Base-by-base conservation (phyloP, 2,888 invertebrate genomes). In the Drosophila barbarae region DNA sequence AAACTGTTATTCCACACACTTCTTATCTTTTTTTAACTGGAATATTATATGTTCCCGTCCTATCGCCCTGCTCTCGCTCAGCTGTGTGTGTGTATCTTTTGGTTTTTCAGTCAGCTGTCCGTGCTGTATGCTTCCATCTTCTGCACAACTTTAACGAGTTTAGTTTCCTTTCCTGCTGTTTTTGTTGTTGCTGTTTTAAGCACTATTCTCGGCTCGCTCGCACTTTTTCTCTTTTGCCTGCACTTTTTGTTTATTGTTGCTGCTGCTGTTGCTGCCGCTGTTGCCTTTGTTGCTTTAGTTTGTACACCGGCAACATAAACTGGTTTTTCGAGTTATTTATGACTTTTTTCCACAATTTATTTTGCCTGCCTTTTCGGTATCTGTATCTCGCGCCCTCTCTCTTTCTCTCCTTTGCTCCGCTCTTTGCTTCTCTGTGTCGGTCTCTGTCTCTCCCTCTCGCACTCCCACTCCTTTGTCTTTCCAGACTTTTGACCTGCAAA, bases 311-410 rank as follows among this genome's bases (percentile, higher is more conserved):
- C 86, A 82, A 72, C 77, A 72, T 66, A 82, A 84, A 82, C 82
- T 80, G 82, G 82, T 82, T 82, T 82, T 85, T 82, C 81, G 79
- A 84, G 86, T 82, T 85, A 85, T 85, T 84, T 84, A 82, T 76
- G 79, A 84, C 79, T 71, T 85, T 70, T 82, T 76, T 86, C 61
- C 73, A 73, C 72, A 80, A 79, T 75, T 77, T 86, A 72, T 76
- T 73, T 84, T 76, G 77, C 68, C 60, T 69, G 76, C 44, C 68
- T 72, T 77, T 83, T 77, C 61, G 76, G 78, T 77, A 66, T 77
- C 73, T 72, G 81, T 81, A 69, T 77, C 77, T 77, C 66, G 60
- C 63, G 55, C 66, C 68, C 74, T 59, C 46, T 56, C 26, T 30
- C 42, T 30, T 34, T 32, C n/a, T 30, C 28, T 23, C 8, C 13